A percentile compares a stretch with the other conserved stretches of the same genome.
phyloP scores from a whole-genome alignment of 1,140 invertebrate species.

The Saccostrea glomerata region DNA sequence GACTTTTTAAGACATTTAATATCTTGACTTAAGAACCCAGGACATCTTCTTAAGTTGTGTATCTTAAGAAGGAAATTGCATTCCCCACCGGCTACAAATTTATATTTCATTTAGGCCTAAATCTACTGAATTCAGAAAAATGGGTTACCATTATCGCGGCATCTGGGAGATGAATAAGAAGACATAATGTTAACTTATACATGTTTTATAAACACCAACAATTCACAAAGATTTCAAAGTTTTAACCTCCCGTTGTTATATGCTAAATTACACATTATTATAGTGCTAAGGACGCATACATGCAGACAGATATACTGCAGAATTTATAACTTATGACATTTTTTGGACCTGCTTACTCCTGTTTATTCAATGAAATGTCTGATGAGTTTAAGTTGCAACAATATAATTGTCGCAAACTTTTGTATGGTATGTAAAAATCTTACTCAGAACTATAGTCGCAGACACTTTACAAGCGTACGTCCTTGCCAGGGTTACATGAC shows the following conservation, averaged over 20 bases:
- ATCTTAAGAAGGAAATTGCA: constrained; percentile 36
- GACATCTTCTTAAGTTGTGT: constrained; percentile 30
- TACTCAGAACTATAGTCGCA: no score
- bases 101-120: background rate
- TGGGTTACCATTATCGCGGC: background rate
- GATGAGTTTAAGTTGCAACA: background rate
- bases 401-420: no score
- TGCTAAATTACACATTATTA: no score
- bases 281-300: no score
- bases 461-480: background rate
- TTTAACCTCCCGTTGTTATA: background rate
- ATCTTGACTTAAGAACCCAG: constrained; percentile 25
- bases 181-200: background rate
- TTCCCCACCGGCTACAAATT: constrained; percentile 16
- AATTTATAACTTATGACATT: no score
- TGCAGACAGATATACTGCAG: no score
- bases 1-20: constrained; percentile 29
- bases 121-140: background rate
- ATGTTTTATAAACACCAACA: background rate
- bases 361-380: background rate
- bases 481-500: background rate
- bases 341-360: background rate
- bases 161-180: background rate
- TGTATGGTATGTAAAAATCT: no score
- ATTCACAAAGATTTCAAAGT: background rate